phyloP scores from a whole-genome alignment of 2,113 vertebrate species.

The Manacus vitellinus region DNA sequence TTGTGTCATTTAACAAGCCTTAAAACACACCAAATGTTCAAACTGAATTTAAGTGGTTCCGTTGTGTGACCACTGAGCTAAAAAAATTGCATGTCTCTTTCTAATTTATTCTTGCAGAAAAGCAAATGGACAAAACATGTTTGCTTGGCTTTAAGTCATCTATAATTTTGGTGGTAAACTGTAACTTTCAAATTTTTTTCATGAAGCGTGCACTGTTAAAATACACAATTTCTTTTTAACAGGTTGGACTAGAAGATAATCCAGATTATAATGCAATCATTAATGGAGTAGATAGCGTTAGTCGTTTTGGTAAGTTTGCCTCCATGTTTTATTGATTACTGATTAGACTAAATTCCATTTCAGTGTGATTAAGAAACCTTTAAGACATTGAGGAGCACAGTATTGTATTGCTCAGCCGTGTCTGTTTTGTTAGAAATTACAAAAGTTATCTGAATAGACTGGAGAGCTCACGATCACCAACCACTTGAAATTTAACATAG shows the following conservation, averaged over 20 bases:
- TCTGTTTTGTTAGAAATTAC: not conserved
- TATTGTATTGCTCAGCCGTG: not conserved
- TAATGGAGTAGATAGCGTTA: conserved; percentile 86
- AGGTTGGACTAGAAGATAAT: conserved; percentile 89
- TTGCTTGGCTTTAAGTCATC: not conserved
- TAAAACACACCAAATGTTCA: conserved; percentile 2
- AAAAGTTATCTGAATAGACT: not conserved
- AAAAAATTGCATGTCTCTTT: not conserved
- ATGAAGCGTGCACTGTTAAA: not conserved
- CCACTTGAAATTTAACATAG: not conserved
- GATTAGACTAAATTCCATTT: not conserved
- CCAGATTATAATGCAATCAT: conserved; percentile 84
- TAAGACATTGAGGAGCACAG: not conserved
- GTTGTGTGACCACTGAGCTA: not conserved
- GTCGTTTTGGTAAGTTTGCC: conserved; percentile 86
- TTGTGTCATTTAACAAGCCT: conserved; percentile 7
- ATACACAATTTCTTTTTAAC: conserved; percentile 53
- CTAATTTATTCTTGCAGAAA: conserved; percentile 18
- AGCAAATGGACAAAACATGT: not conserved
- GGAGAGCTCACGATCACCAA: not conserved
- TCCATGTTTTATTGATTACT: not conserved
- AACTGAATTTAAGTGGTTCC: not conserved
- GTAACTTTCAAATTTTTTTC: not conserved
- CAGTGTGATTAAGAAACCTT: not conserved
- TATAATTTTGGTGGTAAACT: not conserved